Percentiles rank a stretch among this genome's conserved stretches.
Evolutionary conservation across 2,797 vertebrate genomes (phyloP).

Genomic region (Knipowitschia caucasica): DNA sequence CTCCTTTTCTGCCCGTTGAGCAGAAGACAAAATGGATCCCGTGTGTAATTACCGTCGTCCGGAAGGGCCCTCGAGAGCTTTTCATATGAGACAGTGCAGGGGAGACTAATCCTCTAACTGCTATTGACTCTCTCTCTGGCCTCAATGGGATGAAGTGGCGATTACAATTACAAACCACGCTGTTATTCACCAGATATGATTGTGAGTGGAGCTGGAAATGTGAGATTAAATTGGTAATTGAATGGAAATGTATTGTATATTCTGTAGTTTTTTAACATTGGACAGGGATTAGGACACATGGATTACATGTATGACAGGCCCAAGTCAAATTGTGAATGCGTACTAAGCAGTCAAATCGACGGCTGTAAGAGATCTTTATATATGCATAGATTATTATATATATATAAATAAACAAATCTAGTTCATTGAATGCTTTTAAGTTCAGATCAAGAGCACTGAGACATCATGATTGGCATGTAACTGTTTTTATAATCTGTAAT

Average conservation of each 20-base stretch:
- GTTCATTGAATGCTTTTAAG: too few species aligned
- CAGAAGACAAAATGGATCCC: conserved; percentile 65
- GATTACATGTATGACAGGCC: too few species aligned
- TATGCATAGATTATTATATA: too few species aligned
- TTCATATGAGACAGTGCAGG: conserved; percentile 62
- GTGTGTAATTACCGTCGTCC: conserved; percentile 65
- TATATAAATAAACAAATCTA: too few species aligned
- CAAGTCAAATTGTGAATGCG: too few species aligned
- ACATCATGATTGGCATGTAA: too few species aligned
- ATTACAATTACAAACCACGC: conserved; percentile 37
- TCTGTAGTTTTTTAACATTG: neutral
- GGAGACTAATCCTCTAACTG: conserved; percentile 57
- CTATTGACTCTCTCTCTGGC: conserved; percentile 70
- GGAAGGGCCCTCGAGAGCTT: conserved; percentile 58
- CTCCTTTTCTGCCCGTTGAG: conserved; percentile 34
- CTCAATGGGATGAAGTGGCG: conserved; percentile 55
- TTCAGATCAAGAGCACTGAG: too few species aligned
- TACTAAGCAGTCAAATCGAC: too few species aligned
- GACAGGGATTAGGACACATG: too few species aligned
- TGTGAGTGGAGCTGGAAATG: conserved; percentile 21
- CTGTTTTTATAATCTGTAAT: too few species aligned
- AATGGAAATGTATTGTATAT: neutral
- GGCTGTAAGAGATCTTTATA: too few species aligned
- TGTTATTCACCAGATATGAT: conserved; percentile 9
- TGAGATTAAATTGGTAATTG: conserved; percentile 2